Evolutionary conservation across 2,113 vertebrate species (phyloP).

Genomic region (Candoia aspera): DNA sequence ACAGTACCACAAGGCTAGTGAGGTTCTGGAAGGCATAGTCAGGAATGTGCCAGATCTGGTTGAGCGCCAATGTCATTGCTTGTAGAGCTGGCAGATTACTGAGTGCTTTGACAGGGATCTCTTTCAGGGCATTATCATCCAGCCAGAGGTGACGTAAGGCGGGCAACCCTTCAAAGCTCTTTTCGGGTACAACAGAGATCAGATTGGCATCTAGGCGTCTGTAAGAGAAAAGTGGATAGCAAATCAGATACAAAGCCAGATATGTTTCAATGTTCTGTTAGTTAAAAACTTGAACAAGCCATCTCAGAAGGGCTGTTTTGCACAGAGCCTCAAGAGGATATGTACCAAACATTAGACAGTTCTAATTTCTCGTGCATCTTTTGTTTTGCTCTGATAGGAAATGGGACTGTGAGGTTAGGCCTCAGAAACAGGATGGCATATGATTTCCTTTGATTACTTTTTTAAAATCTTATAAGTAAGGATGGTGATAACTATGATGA

Average conservation of each 20-base stretch:
- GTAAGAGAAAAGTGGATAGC: conserved; percentile 56
- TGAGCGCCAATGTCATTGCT: conserved; percentile 96
- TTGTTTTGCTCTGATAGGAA: neutral
- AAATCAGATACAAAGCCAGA: neutral
- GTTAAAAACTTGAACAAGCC: neutral
- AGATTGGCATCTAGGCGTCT: conserved; percentile 96
- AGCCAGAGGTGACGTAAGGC: conserved; percentile 94
- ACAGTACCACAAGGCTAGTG: conserved; percentile 93
- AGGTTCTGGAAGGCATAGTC: conserved; percentile 93
- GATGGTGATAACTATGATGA: neutral
- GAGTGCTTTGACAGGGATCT: conserved; percentile 89
- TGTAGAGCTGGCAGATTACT: conserved; percentile 85
- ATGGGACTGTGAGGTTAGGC: neutral
- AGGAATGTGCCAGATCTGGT: conserved; percentile 88
- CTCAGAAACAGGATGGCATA: neutral
- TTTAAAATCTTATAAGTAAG: neutral
- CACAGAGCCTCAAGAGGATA: neutral
- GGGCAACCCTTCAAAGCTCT: conserved; percentile 85
- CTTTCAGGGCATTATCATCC: conserved; percentile 89
- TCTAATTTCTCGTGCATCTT: neutral
- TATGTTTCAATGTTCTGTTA: neutral
- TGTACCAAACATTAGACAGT: neutral
- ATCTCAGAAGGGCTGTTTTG: neutral
- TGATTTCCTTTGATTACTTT: neutral
- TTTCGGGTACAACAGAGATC: conserved; percentile 85